Evolutionary conservation across 1,140 invertebrate genomes (phyloP), one percentile per base, ranked within the genome.

Genomic region (Drosophila fuyamai): DNA sequence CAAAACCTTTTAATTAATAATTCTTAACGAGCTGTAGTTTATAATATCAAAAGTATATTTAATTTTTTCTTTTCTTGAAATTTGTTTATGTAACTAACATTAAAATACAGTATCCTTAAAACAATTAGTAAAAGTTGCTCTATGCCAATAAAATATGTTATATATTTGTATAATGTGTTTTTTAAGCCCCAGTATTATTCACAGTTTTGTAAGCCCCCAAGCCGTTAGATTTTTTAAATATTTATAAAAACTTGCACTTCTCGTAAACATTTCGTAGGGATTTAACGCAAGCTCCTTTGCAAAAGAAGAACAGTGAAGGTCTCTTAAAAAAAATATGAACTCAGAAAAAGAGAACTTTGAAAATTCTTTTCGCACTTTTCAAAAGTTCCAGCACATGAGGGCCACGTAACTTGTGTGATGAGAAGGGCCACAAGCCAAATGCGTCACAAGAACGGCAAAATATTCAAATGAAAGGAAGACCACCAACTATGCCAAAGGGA

Each of bases 311-410:
- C 13, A 32, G 29, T 10, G 23, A 5, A 18, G 35, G 10, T 32
- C 23, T 10, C 40, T 48, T 32, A 38, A 14, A 56, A 55, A 55
- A 56, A 55, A 61, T 18, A 71, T 58, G 12, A 86, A 67, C 73
- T 81, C 44, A 14, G 58, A 43, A 13, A 35, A 61, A 16, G 6
- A 44, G 13, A 86, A 86, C 59, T 81, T 85, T 41, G 14, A 14
- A 51, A 76, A 81, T 84, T 62, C 78, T 66, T 85, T 84, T 59
- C 18, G 48, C 55, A 58, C 68, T 63, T 61, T 46, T 46, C n/a
- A 55, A 76, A 58, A 76, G 35, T 81, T 77, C 5, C 47, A 43
- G 32, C 51, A 55, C 54, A 60, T 47, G 14, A 53, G 54, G 40
- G 40, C 54, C 59, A 63, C 72, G 59, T 65, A 75, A 51, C 71